Evolutionary conservation across 1,140 invertebrate genomes (phyloP).

Genomic region (Cepaea nemoralis): DNA sequence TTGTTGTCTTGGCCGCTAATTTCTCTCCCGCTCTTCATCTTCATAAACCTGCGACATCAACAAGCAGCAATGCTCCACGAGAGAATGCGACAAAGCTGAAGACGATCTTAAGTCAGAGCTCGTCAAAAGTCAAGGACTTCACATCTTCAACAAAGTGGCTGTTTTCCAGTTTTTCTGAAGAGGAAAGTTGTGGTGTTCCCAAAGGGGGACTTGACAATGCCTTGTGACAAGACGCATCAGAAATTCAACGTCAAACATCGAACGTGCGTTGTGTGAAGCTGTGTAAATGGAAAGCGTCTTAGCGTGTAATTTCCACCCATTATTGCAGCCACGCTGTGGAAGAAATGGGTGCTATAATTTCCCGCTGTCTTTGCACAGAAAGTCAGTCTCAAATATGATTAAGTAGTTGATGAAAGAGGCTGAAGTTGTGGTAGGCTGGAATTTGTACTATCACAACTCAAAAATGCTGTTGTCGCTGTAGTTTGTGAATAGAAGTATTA

Average conservation of each 20-base stretch:
- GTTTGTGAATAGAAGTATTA: too few relatives aligned
- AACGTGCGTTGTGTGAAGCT: neutral
- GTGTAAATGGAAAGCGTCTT: slow-evolving; percentile 1
- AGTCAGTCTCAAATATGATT: slow-evolving; percentile 5
- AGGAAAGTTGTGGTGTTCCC: neutral
- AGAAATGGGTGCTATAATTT: neutral
- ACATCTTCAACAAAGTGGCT: neutral
- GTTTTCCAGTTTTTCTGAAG: neutral
- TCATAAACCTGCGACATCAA: neutral
- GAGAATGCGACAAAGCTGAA: neutral
- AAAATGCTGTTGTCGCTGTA: too few relatives aligned
- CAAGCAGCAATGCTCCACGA: neutral
- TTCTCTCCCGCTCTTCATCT: neutral
- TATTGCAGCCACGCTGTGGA: neutral
- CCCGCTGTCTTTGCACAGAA: neutral
- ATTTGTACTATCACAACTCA: too few relatives aligned
- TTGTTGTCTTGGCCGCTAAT: neutral
- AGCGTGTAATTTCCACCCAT: slow-evolving; percentile 1
- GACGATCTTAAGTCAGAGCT: neutral
- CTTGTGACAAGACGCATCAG: slow-evolving; percentile 1
- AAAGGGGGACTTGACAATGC: neutral
- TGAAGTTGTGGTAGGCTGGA: neutral
- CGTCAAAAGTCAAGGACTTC: slow-evolving; percentile 8
- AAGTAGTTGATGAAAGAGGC: neutral
- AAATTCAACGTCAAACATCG: neutral